These are phyloP conservation scores for Bubo bubo DNA, from an alignment of 2,113 vertebrate species.

Conservation along the genomic window DNA sequence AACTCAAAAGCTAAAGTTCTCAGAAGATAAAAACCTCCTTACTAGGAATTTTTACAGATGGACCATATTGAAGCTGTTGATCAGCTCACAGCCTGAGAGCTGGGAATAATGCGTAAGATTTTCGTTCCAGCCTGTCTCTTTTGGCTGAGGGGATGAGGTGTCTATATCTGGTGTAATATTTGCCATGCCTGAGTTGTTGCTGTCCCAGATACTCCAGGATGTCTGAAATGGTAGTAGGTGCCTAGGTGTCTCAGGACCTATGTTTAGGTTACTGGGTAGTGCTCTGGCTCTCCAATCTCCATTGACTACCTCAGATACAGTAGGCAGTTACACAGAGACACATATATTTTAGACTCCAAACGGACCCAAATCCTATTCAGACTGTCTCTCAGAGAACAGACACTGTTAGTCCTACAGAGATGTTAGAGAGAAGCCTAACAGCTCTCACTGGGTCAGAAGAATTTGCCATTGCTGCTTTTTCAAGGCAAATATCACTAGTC, in stretches of 20 bases:
- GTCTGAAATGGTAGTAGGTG: background rate
- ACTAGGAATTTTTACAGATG: background rate
- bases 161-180: background rate
- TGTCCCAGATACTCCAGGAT: background rate
- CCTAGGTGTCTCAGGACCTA: background rate
- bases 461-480: accelerated
- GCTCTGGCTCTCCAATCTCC: background rate
- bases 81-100: background rate
- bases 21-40: background rate
- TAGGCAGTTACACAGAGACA: background rate
- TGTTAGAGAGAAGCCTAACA: background rate
- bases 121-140: background rate
- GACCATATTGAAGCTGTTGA: background rate
- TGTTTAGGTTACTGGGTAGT: background rate
- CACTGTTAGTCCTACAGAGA: background rate
- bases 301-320: background rate
- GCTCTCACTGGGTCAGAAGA: background rate
- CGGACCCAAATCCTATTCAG: background rate
- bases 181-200: background rate
- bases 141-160: background rate
- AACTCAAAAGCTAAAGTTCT: background rate
- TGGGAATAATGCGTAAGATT: accelerated
- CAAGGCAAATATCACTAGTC: background rate
- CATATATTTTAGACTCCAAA: background rate
- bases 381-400: background rate